Evolutionary conservation across 2,797 vertebrate genomes (phyloP), one percentile per base, ranked within the genome.

Genomic region (Ctenochaetus hawaiiensis): DNA sequence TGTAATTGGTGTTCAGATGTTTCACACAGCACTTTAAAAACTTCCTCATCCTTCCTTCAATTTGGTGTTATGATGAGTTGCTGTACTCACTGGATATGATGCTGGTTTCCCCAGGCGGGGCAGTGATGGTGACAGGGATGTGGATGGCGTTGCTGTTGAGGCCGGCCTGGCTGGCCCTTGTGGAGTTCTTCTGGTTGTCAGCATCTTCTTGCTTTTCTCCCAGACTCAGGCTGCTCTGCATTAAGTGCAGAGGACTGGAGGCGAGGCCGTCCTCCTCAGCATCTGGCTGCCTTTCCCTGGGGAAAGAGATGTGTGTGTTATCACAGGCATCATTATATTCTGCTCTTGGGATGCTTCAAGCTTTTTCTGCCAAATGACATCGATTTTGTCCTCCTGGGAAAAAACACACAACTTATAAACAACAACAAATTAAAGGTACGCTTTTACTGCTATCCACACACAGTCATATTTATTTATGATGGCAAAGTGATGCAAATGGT

Each of bases 181-280:
- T 96, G 79, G 97, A 97, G 0, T 99, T 99, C 85, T 96, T 97
- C 91, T 97, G 96, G 91, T 99, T 99, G 90, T 99, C 98, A 0
- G 95, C 97, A 1, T 99, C 97, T 83, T 98, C 98, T 0, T 97
- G 96, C 75, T 98, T 98, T 48, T 97, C 97, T 44, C 81, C 89
- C 0, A 86, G 81, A 37, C 84, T 91, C 68, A 88, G 45, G 77
- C 58, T 85, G 43, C 85, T 82, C 16, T 5, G 64, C 84, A 0
- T 94, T 23, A 92, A 94, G 78, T 95, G 94, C 53, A 93, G 78
- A 8, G 96, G 87, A 67, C 92, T 95, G 20, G 84, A 86, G 44
- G 84, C 67, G 0, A 85, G 58, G 60, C 85, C 83, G 30, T 91
- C 86, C 18, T 93, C 94, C 69, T 97, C 96, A 4, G 87, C 82